A percentile compares a stretch with the other conserved stretches of the same genome.
Evolutionary conservation across 2,113 vertebrate genomes (phyloP).

Genomic region (Lota lota): DNA sequence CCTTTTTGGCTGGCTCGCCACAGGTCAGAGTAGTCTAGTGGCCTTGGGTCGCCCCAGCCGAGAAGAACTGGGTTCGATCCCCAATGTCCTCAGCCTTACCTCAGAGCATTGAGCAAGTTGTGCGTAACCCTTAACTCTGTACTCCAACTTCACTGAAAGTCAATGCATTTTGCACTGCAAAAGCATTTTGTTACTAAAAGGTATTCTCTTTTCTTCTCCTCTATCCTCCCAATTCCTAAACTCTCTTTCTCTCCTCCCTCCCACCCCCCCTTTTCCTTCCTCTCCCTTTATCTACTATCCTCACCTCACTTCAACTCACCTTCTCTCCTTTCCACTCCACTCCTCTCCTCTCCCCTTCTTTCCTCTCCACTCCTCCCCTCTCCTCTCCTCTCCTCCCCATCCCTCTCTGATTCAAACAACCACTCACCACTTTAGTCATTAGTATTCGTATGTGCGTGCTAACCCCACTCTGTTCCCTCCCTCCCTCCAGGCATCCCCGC

Average conservation of each 20-base stretch:
- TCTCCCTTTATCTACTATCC: not conserved
- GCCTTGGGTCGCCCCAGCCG: too few relatives aligned
- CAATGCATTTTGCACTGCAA: too few relatives aligned
- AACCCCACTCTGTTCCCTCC: not conserved
- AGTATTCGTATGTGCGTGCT: not conserved
- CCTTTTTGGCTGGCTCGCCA: too few relatives aligned
- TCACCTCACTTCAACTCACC: not conserved
- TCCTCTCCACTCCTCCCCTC: not conserved
- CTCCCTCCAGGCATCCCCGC: conserved; percentile 78
- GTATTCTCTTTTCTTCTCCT: too few relatives aligned
- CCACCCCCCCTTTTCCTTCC: not conserved
- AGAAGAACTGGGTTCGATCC: too few relatives aligned
- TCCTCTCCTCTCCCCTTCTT: not conserved
- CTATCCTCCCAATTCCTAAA: not conserved
- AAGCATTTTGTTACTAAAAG: too few relatives aligned
- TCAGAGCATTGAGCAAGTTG: too few relatives aligned
- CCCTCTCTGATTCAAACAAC: not conserved
- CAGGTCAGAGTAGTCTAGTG: too few relatives aligned
- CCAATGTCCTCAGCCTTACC: too few relatives aligned
- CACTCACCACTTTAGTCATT: not conserved
- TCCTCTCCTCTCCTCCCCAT: not conserved
- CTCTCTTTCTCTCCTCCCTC: not conserved
- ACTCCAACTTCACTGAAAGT: too few relatives aligned
- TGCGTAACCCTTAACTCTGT: too few relatives aligned
- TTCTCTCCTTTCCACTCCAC: too few relatives aligned